Evolutionary conservation across 2,113 vertebrate genomes (phyloP), one percentile per base, ranked within the genome.

Genomic region (Sturnira hondurensis): DNA sequence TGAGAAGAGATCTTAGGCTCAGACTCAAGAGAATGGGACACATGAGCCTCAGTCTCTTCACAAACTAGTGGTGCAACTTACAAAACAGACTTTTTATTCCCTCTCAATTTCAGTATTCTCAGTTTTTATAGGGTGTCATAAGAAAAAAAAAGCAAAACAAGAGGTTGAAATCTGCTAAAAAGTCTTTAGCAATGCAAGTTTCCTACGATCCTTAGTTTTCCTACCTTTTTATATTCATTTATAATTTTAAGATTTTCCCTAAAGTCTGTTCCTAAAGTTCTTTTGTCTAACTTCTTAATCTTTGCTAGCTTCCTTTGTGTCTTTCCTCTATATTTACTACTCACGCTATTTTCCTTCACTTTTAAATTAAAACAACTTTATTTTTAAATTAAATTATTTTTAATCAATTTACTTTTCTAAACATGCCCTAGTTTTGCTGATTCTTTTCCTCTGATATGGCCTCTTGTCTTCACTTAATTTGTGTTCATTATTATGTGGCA

Each of bases 1-100:
- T 50, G 58, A 97, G 90, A 93, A 84, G 36, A 88, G 24, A 65
- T 71, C 52, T 86, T 76, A 56, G 63, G 90, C 50, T 86, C 33
- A 41, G 47, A 73, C 80, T 68, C 54, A 78, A 78, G 88, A 89
- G 33, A 92, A 90, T 28, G 36, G 71, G 38, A 81, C 43, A 52
- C 43, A 52, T 0, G 0, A 43, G 87, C 28, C 61, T 38, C 50
- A 95, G 26, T 19, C 7, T 92, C 93, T 77, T 45, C 28, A 20
- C n/a, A 74, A 78, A 36, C 43, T 61, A 80, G 56, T 65, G 28
- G 50, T 82, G 9, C n/a, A 61, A 13, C 81, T 94, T 84, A 91
- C 68, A 88, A 93, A 94, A 65, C 3, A 22, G 17, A 22, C 12
- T 68, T 93, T 86, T 50, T 47, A 13, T 38, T 31, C 47, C 86